phyloP scores from a whole-genome alignment of 2,888 invertebrate genomes.

The Lasioglossum morio region DNA sequence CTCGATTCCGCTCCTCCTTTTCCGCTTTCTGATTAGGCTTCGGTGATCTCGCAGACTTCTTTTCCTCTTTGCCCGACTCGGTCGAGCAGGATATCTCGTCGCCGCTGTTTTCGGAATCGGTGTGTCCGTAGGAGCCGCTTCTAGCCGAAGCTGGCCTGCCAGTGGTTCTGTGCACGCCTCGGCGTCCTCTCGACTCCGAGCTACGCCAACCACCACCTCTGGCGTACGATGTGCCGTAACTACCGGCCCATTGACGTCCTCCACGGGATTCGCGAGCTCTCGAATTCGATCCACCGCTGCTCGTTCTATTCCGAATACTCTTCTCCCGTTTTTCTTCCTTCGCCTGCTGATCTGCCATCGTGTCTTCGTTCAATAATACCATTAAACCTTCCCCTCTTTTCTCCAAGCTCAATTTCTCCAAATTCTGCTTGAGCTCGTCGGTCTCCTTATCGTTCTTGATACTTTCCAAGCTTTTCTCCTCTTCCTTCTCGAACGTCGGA shows the following conservation, averaged over 20 bases:
- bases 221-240: constrained; percentile 79
- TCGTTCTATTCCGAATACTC: constrained; percentile 82
- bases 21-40: constrained; percentile 85
- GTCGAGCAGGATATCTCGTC: constrained; percentile 88
- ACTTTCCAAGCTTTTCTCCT: constrained; percentile 84
- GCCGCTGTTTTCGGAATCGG: constrained; percentile 91
- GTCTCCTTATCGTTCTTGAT: constrained; percentile 83
- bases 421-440: constrained; percentile 77
- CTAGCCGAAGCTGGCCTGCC: constrained; percentile 82
- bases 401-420: constrained; percentile 79
- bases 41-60: constrained; percentile 86
- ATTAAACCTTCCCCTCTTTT: constrained; percentile 84
- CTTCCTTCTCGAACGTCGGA: constrained; percentile 83
- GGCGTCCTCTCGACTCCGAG: constrained; percentile 84
- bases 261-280: constrained; percentile 80
- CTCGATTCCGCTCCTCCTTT: constrained; percentile 88
- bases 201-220: constrained; percentile 85
- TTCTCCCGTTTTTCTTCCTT: constrained; percentile 84
- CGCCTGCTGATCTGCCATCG: constrained; percentile 70
- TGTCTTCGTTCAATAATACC: constrained; percentile 83
- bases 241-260: constrained; percentile 85
- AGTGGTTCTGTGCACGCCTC: constrained; percentile 81
- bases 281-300: constrained; percentile 85
- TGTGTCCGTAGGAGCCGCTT: constrained; percentile 86
- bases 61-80: constrained; percentile 86